These are phyloP conservation scores for Eristalinus aeneus DNA, from an alignment of 2,888 invertebrate species.

Conservation along the genomic window DNA sequence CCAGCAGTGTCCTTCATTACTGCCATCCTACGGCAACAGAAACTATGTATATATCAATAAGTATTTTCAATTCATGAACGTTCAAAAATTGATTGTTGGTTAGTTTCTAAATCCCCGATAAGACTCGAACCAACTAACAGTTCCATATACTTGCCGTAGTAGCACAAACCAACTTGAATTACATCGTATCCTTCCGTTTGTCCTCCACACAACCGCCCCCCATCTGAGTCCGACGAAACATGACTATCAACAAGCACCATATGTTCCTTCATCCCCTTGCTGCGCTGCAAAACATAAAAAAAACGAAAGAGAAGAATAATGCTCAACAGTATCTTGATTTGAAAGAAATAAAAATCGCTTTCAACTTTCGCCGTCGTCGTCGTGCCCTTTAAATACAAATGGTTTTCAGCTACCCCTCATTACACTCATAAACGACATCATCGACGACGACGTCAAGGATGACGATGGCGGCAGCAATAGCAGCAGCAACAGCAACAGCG, in stretches of 20 bases:
- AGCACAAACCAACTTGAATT: background rate
- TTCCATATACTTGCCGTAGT: background rate
- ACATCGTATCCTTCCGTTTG: background rate
- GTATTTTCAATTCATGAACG: background rate
- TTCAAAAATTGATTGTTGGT: background rate
- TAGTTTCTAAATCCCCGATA: background rate
- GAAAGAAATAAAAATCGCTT: slow-evolving; percentile 47
- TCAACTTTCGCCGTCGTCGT: slow-evolving; percentile 30
- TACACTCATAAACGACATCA: slow-evolving; percentile 44
- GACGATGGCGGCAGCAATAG: background rate
- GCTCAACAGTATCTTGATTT: slow-evolving; percentile 33
- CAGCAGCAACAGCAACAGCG: background rate
- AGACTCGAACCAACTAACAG: background rate
- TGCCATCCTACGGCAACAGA: background rate
- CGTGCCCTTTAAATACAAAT: slow-evolving; percentile 57
- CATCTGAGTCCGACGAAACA: slow-evolving; percentile 3
- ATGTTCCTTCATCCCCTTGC: slow-evolving; percentile 3
- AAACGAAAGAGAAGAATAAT: background rate
- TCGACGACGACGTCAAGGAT: background rate
- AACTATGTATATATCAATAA: background rate
- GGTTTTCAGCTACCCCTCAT: slow-evolving; percentile 61
- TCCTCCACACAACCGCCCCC: background rate
- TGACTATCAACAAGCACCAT: slow-evolving; percentile 36
- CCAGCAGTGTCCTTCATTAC: background rate
- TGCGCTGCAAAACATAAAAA: background rate